phyloP scores from a whole-genome alignment of 2,888 invertebrate genomes.

The Rutpela maculata region DNA sequence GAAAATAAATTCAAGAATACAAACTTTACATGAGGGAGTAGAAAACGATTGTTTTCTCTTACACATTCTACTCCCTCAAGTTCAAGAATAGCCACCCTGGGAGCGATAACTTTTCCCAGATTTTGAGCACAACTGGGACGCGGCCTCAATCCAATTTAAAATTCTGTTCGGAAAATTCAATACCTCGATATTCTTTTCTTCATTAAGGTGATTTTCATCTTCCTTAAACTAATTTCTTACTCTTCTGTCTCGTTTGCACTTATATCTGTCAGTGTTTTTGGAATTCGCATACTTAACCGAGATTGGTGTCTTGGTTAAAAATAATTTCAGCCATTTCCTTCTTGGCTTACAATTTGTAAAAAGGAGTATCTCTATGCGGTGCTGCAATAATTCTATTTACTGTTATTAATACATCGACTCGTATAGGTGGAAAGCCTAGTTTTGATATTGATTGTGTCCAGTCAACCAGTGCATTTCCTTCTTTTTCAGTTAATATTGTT shows the following conservation, averaged over 20 bases:
- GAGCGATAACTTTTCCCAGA: conserved; percentile 28
- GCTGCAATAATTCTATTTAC: conserved; percentile 36
- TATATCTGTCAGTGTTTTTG: neutral
- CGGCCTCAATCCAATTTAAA: conserved; percentile 41
- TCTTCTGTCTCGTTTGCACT: conserved; percentile 32
- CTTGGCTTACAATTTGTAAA: neutral
- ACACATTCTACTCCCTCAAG: too few species aligned
- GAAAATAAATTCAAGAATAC: too few species aligned
- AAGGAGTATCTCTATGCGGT: neutral
- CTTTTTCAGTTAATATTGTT: conserved; percentile 34
- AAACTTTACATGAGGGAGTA: too few species aligned
- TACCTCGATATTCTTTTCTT: conserved; percentile 35
- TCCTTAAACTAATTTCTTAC: conserved; percentile 27
- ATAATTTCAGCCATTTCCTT: conserved; percentile 6
- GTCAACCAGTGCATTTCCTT: conserved; percentile 19
- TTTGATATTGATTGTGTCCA: neutral
- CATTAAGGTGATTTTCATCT: conserved; percentile 19
- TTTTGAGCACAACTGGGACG: conserved; percentile 40
- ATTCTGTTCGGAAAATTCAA: conserved; percentile 13
- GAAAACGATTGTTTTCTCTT: too few species aligned
- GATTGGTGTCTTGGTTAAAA: conserved; percentile 26
- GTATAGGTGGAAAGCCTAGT: conserved; percentile 4
- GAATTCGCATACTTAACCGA: conserved; percentile 27
- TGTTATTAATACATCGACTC: conserved; percentile 32
- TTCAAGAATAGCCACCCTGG: too few species aligned